Percentiles rank a stretch among this genome's conserved stretches.
Conservation (phyloP, 2,113 vertebrate genomes). For the Colistium nudipinnis region DNA sequence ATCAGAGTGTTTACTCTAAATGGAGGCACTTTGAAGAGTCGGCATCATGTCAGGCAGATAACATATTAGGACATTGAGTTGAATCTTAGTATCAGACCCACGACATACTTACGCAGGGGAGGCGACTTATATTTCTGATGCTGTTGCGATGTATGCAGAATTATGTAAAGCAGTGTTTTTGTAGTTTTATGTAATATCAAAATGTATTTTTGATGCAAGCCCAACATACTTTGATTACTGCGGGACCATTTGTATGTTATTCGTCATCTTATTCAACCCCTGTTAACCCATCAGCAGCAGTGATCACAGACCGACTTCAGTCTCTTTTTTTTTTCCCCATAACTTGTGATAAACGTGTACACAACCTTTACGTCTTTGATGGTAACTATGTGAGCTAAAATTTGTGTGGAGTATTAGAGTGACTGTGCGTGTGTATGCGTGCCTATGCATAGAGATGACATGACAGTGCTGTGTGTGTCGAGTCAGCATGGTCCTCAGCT, state of each 20-base stretch:
- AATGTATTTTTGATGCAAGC: neutral
- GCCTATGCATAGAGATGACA: slow-evolving; percentile 20
- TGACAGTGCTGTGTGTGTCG: slow-evolving; percentile 27
- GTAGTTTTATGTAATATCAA: neutral
- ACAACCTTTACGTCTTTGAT: too few species aligned
- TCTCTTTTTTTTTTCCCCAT: too few species aligned
- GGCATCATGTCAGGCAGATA: slow-evolving; percentile 11
- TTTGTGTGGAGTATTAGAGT: slow-evolving; percentile 1
- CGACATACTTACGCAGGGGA: neutral
- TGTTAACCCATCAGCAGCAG: neutral
- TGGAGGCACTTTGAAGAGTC: slow-evolving; percentile 19
- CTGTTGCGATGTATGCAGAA: neutral
- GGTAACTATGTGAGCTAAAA: slow-evolving; percentile 6
- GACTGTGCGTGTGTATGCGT: neutral
- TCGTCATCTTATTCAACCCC: neutral
- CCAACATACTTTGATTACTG: neutral
- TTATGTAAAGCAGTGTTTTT: neutral
- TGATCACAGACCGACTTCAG: slow-evolving; percentile 2
- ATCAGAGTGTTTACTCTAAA: slow-evolving; percentile 41
- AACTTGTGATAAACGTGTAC: too few species aligned
- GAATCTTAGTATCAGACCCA: neutral
- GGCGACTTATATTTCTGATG: neutral
- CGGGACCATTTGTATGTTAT: neutral
- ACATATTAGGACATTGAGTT: neutral
- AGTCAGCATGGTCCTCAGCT: slow-evolving; percentile 37